These are phyloP conservation scores for Mesochorus sp. DNA, from an alignment of 2,888 invertebrate species.

Conservation along the genomic window DNA sequence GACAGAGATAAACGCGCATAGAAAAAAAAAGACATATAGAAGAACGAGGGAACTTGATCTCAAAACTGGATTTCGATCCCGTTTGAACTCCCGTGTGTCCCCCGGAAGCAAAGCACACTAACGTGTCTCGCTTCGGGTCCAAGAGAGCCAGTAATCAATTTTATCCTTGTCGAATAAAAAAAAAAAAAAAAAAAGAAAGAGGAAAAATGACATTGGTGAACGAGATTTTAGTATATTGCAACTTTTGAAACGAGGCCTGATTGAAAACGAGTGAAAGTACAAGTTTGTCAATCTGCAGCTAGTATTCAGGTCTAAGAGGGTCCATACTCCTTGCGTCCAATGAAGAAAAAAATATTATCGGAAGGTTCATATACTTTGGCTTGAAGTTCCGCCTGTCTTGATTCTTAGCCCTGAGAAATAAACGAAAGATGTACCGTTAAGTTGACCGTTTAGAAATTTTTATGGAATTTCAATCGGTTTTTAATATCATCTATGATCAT, in stretches of 20 bases:
- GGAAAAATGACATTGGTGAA: not conserved
- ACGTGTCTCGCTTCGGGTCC: slow-evolving; percentile 28
- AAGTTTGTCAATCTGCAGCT: not conserved
- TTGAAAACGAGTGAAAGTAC: slow-evolving; percentile 8
- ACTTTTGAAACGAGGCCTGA: not conserved
- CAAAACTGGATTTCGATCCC: slow-evolving; percentile 80
- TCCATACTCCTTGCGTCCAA: not conserved
- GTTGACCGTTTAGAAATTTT: too few relatives aligned
- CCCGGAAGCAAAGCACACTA: slow-evolving; percentile 60
- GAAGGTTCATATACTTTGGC: too few relatives aligned
- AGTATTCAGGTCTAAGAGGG: not conserved
- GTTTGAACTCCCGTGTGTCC: slow-evolving; percentile 67
- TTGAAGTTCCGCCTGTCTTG: too few relatives aligned
- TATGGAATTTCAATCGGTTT: too few relatives aligned
- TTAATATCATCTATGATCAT: too few relatives aligned
- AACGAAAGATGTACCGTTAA: too few relatives aligned
- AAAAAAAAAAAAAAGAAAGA: not conserved
- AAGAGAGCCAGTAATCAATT: slow-evolving; percentile 34
- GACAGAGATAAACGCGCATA: slow-evolving; percentile 49
- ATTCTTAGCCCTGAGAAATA: too few relatives aligned
- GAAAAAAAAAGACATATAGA: slow-evolving; percentile 15
- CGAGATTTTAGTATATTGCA: not conserved
- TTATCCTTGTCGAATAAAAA: slow-evolving; percentile 24
- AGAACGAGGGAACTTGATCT: slow-evolving; percentile 76
- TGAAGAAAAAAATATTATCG: too few relatives aligned